Percentiles rank a stretch among this genome's conserved stretches.
phyloP scores from a whole-genome alignment of 2,113 vertebrate genomes.

The Agapornis roseicollis region DNA sequence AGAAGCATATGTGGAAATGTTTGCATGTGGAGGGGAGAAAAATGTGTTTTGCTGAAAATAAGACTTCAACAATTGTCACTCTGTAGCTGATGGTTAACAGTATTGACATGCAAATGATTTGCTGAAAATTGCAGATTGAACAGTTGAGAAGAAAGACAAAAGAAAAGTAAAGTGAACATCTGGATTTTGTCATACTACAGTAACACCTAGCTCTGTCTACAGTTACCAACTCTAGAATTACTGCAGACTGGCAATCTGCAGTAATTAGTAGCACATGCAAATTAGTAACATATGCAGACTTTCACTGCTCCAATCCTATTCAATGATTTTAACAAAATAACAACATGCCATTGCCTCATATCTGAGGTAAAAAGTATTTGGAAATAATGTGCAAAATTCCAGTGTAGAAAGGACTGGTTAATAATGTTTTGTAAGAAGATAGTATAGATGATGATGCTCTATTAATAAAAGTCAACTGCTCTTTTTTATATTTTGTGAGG shows the following conservation, averaged over 20 bases:
- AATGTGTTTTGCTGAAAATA: constrained; percentile 39
- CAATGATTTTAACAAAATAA: neutral
- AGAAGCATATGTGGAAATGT: constrained; percentile 38
- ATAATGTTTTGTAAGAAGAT: neutral
- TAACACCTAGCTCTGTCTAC: neutral
- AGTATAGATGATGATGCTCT: neutral
- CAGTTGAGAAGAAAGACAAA: neutral
- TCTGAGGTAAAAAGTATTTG: neutral
- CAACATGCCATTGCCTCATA: neutral
- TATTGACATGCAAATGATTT: neutral
- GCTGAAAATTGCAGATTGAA: neutral
- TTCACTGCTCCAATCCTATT: neutral
- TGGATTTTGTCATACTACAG: neutral
- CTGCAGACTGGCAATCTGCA: neutral
- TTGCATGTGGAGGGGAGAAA: neutral
- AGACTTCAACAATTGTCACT: neutral
- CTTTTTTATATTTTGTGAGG: neutral
- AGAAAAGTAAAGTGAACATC: neutral
- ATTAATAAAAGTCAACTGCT: neutral
- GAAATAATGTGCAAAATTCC: neutral
- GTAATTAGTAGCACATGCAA: neutral
- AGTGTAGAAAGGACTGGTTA: neutral
- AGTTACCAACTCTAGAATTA: neutral
- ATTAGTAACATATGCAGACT: neutral
- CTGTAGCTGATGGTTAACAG: neutral